A percentile compares a stretch with the other conserved stretches of the same genome.
These are phyloP conservation scores for Spicauda simplicius DNA, from an alignment of 2,888 invertebrate genomes.

Conservation along the genomic window DNA sequence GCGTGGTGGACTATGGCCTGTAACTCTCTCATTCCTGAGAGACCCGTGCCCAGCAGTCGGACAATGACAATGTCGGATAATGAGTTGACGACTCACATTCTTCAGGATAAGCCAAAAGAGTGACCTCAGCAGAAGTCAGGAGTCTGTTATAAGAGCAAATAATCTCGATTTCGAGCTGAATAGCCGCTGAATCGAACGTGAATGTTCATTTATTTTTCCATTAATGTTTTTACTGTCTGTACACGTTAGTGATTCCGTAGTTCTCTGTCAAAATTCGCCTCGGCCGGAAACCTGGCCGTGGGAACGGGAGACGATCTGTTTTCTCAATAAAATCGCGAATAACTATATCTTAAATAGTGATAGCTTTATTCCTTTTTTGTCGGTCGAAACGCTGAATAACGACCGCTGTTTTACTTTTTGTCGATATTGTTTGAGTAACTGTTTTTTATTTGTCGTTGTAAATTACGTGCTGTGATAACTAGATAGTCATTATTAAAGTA, in stretches of 20 bases:
- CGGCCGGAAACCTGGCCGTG: constrained; percentile 80
- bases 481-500: not conserved
- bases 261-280: constrained; percentile 83
- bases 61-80: no score
- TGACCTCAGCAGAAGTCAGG: no score
- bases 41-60: no score
- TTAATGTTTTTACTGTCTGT: constrained; percentile 60
- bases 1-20: no score
- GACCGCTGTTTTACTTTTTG: constrained; percentile 26
- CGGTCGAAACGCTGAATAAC: constrained; percentile 36
- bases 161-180: no score
- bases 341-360: constrained; percentile 63
- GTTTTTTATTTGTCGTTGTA: constrained; percentile 14
- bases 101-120: no score
- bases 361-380: constrained; percentile 47
- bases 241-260: constrained; percentile 72
- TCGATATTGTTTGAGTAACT: constrained; percentile 26
- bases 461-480: constrained; percentile 7
- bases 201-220: not conserved
- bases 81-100: no score
- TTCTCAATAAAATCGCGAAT: constrained; percentile 80
- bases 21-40: no score
- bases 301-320: constrained; percentile 71
- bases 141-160: no score
- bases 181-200: no score